phyloP scores from a whole-genome alignment of 2,888 invertebrate genomes.

The Temnothorax unifasciatus region DNA sequence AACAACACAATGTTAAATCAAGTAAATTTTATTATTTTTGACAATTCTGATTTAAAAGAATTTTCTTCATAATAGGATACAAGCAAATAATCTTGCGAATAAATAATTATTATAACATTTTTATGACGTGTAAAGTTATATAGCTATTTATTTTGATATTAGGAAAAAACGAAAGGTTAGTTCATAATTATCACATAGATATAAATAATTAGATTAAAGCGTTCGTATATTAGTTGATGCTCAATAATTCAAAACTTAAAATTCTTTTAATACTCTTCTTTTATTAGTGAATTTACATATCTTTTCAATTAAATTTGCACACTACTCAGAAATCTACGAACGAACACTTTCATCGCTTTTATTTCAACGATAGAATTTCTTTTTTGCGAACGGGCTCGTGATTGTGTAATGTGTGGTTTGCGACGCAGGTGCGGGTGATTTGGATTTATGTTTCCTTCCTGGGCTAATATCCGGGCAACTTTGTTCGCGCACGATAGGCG shows the following conservation, averaged over 20 bases:
- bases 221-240: background rate
- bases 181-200: too few species aligned
- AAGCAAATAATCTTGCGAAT: background rate
- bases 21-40: background rate
- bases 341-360: background rate
- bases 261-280: background rate
- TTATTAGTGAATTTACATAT: background rate
- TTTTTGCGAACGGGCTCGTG: background rate
- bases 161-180: too few species aligned
- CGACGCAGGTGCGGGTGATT: slow-evolving; percentile 31
- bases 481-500: slow-evolving; percentile 27
- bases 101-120: background rate
- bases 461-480: slow-evolving; percentile 54
- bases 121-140: background rate
- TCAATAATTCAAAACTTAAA: background rate
- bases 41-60: background rate
- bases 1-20: background rate
- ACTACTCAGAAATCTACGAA: background rate
- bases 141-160: background rate
- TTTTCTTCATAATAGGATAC: background rate
- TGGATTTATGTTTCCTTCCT: slow-evolving; percentile 55
- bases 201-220: slow-evolving; percentile 5
- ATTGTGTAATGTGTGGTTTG: slow-evolving; percentile 10
- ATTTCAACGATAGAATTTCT: background rate
- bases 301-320: background rate